phyloP scores from a whole-genome alignment of 2,797 vertebrate species.

The Clarias platycephalus region DNA sequence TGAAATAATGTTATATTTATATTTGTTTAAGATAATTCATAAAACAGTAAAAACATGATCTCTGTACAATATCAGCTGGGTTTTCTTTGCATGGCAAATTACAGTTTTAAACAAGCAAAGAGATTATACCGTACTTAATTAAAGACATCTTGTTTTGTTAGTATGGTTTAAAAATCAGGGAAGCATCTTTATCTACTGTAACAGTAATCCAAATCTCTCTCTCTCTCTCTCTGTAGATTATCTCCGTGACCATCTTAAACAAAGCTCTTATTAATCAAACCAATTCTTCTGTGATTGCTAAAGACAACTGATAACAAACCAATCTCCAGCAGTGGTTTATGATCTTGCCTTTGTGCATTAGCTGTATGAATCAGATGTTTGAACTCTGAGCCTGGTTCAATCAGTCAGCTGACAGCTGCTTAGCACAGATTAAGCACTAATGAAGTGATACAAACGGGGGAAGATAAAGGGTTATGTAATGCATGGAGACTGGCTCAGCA shows the following conservation, averaged over 20 bases:
- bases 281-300: not conserved
- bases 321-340: not conserved
- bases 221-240: not conserved
- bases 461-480: constrained; percentile 76
- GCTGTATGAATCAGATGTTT: constrained; percentile 18
- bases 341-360: not conserved
- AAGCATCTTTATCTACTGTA: not conserved
- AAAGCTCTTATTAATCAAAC: not conserved
- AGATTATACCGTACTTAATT: not conserved
- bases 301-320: not conserved
- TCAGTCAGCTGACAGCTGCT: constrained; percentile 69
- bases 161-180: not conserved
- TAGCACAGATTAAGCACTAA: constrained; percentile 78
- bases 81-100: not conserved
- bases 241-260: not conserved
- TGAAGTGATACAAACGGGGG: constrained; percentile 60
- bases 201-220: not conserved
- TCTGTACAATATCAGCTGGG: not conserved
- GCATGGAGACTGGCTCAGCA: constrained; percentile 70
- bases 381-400: constrained; percentile 28
- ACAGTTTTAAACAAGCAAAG: not conserved
- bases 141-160: not conserved
- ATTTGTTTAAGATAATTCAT: not conserved
- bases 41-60: not conserved
- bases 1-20: not conserved